These are phyloP conservation scores for Amaurobius ferox DNA, from an alignment of 2,888 invertebrate species.

Conservation along the genomic window DNA sequence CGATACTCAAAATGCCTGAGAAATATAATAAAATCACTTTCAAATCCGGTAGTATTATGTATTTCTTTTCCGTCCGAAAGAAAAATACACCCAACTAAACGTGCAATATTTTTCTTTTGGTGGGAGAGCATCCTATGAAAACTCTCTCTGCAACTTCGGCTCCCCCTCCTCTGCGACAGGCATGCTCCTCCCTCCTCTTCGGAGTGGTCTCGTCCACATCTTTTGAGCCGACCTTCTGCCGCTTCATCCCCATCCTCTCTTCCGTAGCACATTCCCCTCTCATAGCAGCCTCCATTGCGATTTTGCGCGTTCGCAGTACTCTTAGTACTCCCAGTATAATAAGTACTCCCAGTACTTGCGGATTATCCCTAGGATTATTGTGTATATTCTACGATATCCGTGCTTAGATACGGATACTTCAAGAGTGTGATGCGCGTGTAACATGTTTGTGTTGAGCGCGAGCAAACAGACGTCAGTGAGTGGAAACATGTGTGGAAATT, in stretches of 20 bases:
- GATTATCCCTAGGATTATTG: too few relatives aligned
- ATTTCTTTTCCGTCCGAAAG: too few relatives aligned
- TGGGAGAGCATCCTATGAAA: too few relatives aligned
- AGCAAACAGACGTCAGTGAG: background rate
- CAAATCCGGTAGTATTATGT: too few relatives aligned
- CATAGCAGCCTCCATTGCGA: conserved; percentile 18
- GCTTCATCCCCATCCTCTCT: conserved; percentile 56
- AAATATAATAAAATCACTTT: too few relatives aligned
- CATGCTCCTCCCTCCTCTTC: conserved; percentile 10
- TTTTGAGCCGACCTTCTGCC: conserved; percentile 51
- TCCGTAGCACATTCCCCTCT: conserved; percentile 4
- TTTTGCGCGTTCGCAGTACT: background rate
- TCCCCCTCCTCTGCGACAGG: conserved; percentile 64
- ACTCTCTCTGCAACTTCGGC: too few relatives aligned
- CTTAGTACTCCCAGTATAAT: too few relatives aligned
- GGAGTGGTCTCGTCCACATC: conserved; percentile 57
- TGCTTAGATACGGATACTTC: background rate
- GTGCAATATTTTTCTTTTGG: too few relatives aligned
- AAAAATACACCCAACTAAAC: too few relatives aligned
- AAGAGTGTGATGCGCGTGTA: background rate
- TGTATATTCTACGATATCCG: background rate
- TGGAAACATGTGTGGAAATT: background rate
- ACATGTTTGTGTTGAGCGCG: background rate
- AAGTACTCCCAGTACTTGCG: too few relatives aligned
- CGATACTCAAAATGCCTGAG: too few relatives aligned